Evolutionary conservation across 2,113 vertebrate species (phyloP).

Genomic region (Pandion haliaetus): DNA sequence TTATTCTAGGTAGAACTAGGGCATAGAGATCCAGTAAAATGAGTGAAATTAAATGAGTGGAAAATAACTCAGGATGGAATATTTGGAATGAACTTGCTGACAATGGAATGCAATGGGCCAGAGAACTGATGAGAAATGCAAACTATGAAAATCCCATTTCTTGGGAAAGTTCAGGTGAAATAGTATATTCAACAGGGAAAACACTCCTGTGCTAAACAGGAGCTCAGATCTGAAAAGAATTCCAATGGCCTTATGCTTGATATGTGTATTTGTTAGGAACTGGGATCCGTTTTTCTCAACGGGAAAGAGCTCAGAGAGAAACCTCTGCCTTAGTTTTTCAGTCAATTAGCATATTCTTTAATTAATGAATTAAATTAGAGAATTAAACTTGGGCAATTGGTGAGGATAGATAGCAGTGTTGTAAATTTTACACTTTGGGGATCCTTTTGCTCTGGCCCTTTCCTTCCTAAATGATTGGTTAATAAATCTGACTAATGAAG

Average conservation of each 20-base stretch:
- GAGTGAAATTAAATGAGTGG: neutral
- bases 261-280: neutral
- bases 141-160: neutral
- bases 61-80: neutral
- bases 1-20: neutral
- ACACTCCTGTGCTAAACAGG: neutral
- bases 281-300: neutral
- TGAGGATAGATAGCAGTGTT: constrained; percentile 50
- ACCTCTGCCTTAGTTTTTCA: constrained; percentile 29
- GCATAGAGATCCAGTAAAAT: neutral
- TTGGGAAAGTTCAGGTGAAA: neutral
- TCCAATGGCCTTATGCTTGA: neutral
- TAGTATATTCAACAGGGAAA: neutral
- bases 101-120: neutral
- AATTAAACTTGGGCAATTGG: constrained; percentile 59
- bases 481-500: constrained; percentile 64
- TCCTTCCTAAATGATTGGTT: constrained; percentile 56
- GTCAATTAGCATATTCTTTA: constrained; percentile 64
- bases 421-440: constrained; percentile 64
- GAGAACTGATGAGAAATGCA: neutral
- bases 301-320: constrained; percentile 31
- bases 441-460: constrained; percentile 51
- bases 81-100: neutral
- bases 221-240: neutral
- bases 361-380: constrained; percentile 67